Conservation (phyloP, 2,888 invertebrate genomes). For the Cepaea hortensis region DNA sequence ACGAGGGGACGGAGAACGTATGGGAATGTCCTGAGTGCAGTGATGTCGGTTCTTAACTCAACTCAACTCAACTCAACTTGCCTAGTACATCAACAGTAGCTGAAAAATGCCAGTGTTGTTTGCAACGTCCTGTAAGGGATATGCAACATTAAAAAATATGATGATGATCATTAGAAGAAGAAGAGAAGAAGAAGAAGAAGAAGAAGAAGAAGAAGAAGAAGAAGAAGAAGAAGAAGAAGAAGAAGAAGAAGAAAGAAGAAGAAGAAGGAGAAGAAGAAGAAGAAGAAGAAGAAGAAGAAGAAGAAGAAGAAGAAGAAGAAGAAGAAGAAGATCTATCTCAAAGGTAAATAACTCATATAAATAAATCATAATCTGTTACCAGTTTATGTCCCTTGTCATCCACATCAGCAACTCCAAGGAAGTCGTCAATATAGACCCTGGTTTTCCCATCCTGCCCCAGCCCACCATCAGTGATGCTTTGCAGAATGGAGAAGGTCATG, state of each 20-base stretch:
- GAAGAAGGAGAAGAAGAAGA: not conserved
- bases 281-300: not conserved
- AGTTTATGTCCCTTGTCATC: slow-evolving; percentile 36
- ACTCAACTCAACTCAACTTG: no score
- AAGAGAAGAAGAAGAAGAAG: no score
- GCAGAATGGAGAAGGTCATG: slow-evolving; percentile 43
- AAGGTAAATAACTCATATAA: no score
- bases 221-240: slow-evolving; percentile 9
- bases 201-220: not conserved
- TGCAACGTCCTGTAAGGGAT: no score
- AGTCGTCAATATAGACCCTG: slow-evolving; percentile 42
- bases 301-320: not conserved
- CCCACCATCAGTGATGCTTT: slow-evolving; percentile 42
- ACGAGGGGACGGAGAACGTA: no score
- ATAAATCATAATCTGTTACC: not conserved
- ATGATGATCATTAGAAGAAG: no score
- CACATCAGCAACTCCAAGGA: slow-evolving; percentile 36
- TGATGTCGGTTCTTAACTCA: no score
- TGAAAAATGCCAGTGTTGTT: no score
- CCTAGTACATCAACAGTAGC: no score
- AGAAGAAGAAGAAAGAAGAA: slow-evolving; percentile 2
- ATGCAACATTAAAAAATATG: no score
- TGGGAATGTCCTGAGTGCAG: no score
- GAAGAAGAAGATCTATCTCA: not conserved
- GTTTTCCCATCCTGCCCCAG: slow-evolving; percentile 42